Conservation (phyloP, 2,797 vertebrate genomes). For the Fringilla coelebs region DNA sequence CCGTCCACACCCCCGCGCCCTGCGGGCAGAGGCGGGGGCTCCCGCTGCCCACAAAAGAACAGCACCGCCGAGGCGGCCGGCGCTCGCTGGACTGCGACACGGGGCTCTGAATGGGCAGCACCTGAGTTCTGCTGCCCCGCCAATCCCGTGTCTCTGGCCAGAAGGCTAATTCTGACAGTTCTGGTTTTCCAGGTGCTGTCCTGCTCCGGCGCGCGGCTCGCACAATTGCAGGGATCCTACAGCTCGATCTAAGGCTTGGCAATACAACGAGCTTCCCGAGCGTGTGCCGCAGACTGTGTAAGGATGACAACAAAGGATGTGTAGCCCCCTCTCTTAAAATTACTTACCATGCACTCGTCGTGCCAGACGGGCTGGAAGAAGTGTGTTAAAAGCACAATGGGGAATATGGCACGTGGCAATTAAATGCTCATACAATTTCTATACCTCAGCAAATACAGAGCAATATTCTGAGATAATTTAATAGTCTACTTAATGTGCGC, state of each 20-base stretch:
- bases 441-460: neutral
- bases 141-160: accelerated
- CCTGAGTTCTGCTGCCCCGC: neutral
- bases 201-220: neutral
- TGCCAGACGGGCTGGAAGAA: neutral
- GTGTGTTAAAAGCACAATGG: neutral
- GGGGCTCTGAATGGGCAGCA: accelerated
- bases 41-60: neutral
- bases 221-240: neutral
- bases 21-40: neutral
- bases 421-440: neutral
- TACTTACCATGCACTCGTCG: neutral
- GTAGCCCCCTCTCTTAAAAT: neutral
- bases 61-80: accelerated
- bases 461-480: neutral
- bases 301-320: neutral
- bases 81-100: accelerated
- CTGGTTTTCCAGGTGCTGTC: neutral
- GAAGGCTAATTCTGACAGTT: neutral
- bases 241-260: neutral
- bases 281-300: neutral
- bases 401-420: neutral
- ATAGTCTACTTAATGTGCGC: neutral
- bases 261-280: neutral
- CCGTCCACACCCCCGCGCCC: neutral